phyloP scores from a whole-genome alignment of 2,888 invertebrate genomes.

The Drosophila rellima region DNA sequence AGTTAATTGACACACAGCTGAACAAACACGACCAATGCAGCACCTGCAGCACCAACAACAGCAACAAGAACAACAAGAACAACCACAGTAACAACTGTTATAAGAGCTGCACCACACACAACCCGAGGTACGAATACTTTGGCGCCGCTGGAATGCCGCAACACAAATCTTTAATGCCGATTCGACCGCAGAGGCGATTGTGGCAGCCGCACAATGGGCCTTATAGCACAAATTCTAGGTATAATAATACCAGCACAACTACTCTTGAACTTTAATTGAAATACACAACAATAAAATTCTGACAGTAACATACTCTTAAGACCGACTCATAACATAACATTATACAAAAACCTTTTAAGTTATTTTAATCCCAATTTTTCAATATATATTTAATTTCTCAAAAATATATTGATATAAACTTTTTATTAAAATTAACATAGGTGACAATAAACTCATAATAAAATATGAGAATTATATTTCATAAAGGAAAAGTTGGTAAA shows the following conservation, averaged over 20 bases:
- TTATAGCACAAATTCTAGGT: not conserved
- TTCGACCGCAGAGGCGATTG: conserved; percentile 64
- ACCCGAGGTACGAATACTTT: conserved; percentile 39
- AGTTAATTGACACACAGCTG: conserved; percentile 71
- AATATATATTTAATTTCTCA: too few species aligned
- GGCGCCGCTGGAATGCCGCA: conserved; percentile 62
- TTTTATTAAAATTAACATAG: too few species aligned
- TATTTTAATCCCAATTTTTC: too few species aligned
- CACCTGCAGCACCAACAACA: conserved; percentile 23
- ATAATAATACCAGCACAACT: not conserved
- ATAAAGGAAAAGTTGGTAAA: not conserved
- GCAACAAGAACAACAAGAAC: conserved; percentile 4
- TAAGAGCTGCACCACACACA: conserved; percentile 21
- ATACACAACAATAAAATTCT: too few species aligned
- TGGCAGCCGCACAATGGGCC: conserved; percentile 47
- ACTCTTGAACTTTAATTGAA: too few species aligned
- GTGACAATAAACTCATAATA: too few species aligned
- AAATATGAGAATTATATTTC: too few species aligned
- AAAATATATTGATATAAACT: too few species aligned
- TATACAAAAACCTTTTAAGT: too few species aligned
- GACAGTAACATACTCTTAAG: too few species aligned
- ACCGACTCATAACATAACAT: too few species aligned
- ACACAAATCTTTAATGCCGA: conserved; percentile 78
- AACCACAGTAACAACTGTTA: conserved; percentile 8
- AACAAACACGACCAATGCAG: conserved; percentile 50